Base-by-base conservation (phyloP, 2,113 vertebrate species). In the Oreochromis spilurus region DNA sequence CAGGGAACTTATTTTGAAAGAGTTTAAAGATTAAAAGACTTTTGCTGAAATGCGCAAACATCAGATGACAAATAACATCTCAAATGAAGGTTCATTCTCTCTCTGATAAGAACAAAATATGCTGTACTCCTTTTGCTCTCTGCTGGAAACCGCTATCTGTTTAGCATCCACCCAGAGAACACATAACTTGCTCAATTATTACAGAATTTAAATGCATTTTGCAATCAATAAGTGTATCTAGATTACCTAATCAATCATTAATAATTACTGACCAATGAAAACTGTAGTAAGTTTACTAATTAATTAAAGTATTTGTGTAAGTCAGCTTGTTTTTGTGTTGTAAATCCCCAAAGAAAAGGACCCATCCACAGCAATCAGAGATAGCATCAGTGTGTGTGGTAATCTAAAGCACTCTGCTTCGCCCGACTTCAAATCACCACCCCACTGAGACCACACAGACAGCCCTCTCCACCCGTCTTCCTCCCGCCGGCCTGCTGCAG, bases 301-400 rank as follows among this genome's bases (percentile, higher is more conserved):
- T 11, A 26, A 38, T 19, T 24, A 86, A 16, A 65, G 40, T 13
- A 58, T 26, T 14, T 78, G 40, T 3, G 29, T 26, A 72, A 12
- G 31, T 16, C 26, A 7, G 43, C 52, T 34, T 57, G 29, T 83
- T 83, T 78, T 21, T 14, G 19, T 55, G 55, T 72, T 53, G 2
- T 9, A 82, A 82, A 19, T 34, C 21, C 26, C 9, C 5, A 17
- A 21, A 78, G 34, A 79, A 36, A 81, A 24, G 55, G 53, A 40
- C 19, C 50, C 58, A 83, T 43, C 81, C 84, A 55, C n/a, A 43
- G 67, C 58, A 84, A 84, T 90, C 58, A 67, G 19, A 67, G 80
- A 90, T 85, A 9, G 34, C 13, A 86, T 91, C 83, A 83, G 45
- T 93, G 94, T 95, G 94, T 95, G 94, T 58, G 79, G 94, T 87